Conservation (phyloP, 2,797 vertebrate genomes). For the Malacoctenus gilli region DNA sequence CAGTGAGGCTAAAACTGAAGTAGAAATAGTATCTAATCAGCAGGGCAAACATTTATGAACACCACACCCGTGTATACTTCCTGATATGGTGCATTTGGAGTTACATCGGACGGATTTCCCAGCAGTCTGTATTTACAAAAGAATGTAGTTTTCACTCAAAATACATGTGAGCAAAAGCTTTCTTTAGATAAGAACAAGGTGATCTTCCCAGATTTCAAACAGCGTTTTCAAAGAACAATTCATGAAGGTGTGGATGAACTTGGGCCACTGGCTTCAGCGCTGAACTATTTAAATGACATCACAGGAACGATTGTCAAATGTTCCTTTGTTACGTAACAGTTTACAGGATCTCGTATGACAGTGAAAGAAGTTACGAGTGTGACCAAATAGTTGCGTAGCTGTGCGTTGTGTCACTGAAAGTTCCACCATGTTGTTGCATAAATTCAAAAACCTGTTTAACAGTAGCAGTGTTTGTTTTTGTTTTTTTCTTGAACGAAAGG, state of each 20-base stretch:
- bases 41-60: slow-evolving; percentile 28
- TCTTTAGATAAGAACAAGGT: not conserved
- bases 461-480: too few relatives aligned
- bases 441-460: too few relatives aligned
- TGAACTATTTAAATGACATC: not conserved
- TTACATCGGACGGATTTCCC: not conserved
- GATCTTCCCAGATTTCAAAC: too few relatives aligned
- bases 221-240: not conserved
- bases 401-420: too few relatives aligned
- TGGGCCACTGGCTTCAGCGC: too few relatives aligned
- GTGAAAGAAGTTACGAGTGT: slow-evolving; percentile 7
- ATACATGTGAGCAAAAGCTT: not conserved
- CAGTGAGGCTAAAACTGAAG: slow-evolving; percentile 3
- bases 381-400: too few relatives aligned
- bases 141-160: not conserved
- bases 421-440: too few relatives aligned
- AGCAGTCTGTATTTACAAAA: not conserved
- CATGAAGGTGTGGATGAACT: not conserved
- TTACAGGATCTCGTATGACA: not conserved
- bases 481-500: too few relatives aligned
- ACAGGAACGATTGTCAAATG: not conserved
- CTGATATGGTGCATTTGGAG: not conserved
- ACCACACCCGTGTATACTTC: slow-evolving; percentile 4
- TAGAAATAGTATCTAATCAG: slow-evolving; percentile 25
- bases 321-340: not conserved